Base-by-base conservation (phyloP, 1,140 invertebrate species). In the Aphaenogaster floridana region DNA sequence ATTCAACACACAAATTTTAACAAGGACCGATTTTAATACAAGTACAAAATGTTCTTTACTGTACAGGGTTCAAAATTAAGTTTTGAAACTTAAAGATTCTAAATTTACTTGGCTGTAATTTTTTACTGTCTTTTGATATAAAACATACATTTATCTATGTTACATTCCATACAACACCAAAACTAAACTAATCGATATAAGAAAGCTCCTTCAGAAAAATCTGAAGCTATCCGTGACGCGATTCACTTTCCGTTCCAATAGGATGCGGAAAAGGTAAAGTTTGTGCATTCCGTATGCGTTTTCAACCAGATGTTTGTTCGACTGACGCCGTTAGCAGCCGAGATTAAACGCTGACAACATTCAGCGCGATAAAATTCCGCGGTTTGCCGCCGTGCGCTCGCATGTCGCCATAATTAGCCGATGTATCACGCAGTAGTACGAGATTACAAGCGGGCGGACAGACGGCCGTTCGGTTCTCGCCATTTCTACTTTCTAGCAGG, bases 331-430 rank as follows among this genome's bases (percentile, higher is more conserved):
- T 66, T 34, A 34, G 34, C 45, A 8, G 61, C 28, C 28, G 11
- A 50, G 50, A 66, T 80, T 39, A 39, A 79, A 66, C 15, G 74
- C 57, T 48, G 36, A 28, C 17, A 45, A 28, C 39, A 63, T 81
- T 71, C 45, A 0, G 52, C 5, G 28, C 39, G n/a, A 61, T 76
- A 74, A 76, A 84, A 76, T 84, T 48, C 54, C 69, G 69, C 54
- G 54, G 42, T 21, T 21, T 7, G n/a, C 77, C 77, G 48, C 1
- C 39, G 42, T 3, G 11, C 52, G 8, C 28, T n/a, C 11, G 52
- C 64, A 81, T 71, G 34, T 39, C 66, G 17, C 8, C 28, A 76
- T 74, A 78, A 86, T 64, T 78, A 64, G n/a, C 50, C 71, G 57
- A 52, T 69, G 57, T 57, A 83, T 39, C 48, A 21, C 52, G 52